Evolutionary conservation across 2,888 invertebrate genomes (phyloP), one percentile per base, ranked within the genome.

Genomic region (Leptodirus hochenwartii): DNA sequence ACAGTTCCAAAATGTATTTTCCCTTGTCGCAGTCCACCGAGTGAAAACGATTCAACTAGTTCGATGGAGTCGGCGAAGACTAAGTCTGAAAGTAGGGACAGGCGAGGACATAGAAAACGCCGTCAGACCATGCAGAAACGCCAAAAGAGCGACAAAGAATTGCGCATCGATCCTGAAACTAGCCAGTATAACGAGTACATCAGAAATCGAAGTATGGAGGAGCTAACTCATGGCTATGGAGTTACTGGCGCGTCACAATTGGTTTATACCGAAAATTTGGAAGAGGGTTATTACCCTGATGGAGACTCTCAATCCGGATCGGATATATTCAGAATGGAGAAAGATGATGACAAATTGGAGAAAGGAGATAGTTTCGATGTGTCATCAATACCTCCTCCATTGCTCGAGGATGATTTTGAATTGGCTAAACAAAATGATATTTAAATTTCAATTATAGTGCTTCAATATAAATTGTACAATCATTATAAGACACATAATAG

Each of bases 291-390:
- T 47, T 55, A 69, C 35, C 75, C 75, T 2, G 64, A 65, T 37
- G 63, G 57, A 25, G 64, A 64, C 41, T 61, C 61, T 15, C 62
- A 63, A 38, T 58, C 61, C 2, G 61, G 61, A 12, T 54, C 54
- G 2, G 56, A 56, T 42, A 56, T 56, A 26, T 55, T 53, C 39
- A 52, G 55, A 8, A 56, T 55, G 53, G 56, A 56, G 39, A 47
- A 47, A 30, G 54, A 55, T 17, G 54, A 54, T 8, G 53, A 52
- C 30, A 66, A 78, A 49, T 64, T 73, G 44, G 54, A 67, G 41
- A 58, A 72, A 32, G 72, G 70, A n/a, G 79, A 78, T 40, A 70
- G 70, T 46, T 73, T 79, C 47, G 78, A 79, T 45, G 71, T 79
- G 12, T 66, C 74, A 17, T 72, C 69, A 15, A 66, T 79, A 43